Evolutionary conservation across 2,797 vertebrate genomes (phyloP).

Genomic region (Ctenopoma multispine): DNA sequence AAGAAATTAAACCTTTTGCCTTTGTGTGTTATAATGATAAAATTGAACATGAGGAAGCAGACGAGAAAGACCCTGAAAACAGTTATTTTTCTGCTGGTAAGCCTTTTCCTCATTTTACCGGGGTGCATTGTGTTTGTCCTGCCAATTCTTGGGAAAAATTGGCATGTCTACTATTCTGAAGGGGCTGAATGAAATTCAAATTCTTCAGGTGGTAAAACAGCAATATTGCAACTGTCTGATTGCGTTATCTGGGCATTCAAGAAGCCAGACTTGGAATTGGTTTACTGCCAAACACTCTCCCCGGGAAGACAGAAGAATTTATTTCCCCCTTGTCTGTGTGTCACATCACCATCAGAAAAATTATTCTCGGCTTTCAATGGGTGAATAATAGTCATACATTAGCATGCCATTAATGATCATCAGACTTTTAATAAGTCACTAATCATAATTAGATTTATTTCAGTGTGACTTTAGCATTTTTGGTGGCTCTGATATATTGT

Average conservation of each 20-base stretch:
- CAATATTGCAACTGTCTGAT: constrained; percentile 85
- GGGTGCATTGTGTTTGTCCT: constrained; percentile 76
- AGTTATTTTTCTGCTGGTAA: constrained; percentile 72
- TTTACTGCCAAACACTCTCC: constrained; percentile 83
- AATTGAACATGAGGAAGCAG: constrained; percentile 62
- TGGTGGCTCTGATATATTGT: constrained; percentile 26
- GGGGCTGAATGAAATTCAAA: constrained; percentile 82
- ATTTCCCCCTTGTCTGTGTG: constrained; percentile 85
- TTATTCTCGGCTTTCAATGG: constrained; percentile 80
- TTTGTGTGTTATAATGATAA: constrained; percentile 70
- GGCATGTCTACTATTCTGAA: constrained; percentile 76
- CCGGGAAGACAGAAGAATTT: constrained; percentile 84
- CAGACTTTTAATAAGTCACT: constrained; percentile 77
- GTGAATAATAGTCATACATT: constrained; percentile 84
- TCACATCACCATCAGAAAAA: constrained; percentile 85
- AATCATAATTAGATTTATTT: constrained; percentile 78
- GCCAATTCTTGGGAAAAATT: constrained; percentile 77
- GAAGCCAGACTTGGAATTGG: constrained; percentile 83
- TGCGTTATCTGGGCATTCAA: constrained; percentile 83
- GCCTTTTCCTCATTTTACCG: constrained; percentile 73
- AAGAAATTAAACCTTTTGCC: constrained; percentile 72
- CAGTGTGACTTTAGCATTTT: constrained; percentile 43
- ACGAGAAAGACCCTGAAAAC: constrained; percentile 51
- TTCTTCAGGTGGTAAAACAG: constrained; percentile 84
- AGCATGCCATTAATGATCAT: constrained; percentile 80